Base-by-base conservation (phyloP, 2,888 invertebrate species). In the Anthrax anthrax region DNA sequence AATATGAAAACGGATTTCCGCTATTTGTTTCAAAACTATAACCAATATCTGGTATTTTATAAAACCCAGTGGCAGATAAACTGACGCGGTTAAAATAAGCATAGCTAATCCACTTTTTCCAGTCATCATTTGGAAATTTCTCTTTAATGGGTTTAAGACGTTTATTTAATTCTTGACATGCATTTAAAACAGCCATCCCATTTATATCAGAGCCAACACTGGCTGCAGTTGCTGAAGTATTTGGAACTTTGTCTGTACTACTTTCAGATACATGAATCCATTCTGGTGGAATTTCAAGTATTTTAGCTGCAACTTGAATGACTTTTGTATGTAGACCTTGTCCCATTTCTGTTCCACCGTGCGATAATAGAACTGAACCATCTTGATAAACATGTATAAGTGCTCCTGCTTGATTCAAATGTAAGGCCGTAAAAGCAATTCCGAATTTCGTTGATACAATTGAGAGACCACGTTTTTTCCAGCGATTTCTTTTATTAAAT, bases 341-440 rank as follows among this genome's bases (percentile, higher is more conserved):
- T 0, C 96, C 96, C 84, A 96, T 95, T 73, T 96, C 96, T 10
- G 86, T 84, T n/a, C 94, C 95, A 32, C 90, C 91, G 61, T 91
- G 92, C 1, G 84, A 79, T 17, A 96, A 57, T 13, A 95, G 71
- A 3, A 96, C 88, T 0, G 92, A 89, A 2, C 92, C 94, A 64
- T 89, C 88, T 0, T 72, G 72, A 61, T 95, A 92, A n/a, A 92
- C 75, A 38, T 88, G 77, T 2, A 96, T 75, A 45, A 96, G 70
- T 1, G 94, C 91, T 9, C 90, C 92, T 3, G 80, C 82, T 72
- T 92, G 91, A 63, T 90, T 89, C 27, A 91, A 63, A 58, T 82
- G 77, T 50, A 75, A 69, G 10, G 77, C 76, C 0, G 84, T 83
- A 59, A 88, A 91, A 0, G 86, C 80, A 49, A 92, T 81, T 1